A percentile compares a stretch with the other conserved stretches of the same genome.
Conservation (phyloP, 2,888 invertebrate genomes). For the Julus scandinavius region DNA sequence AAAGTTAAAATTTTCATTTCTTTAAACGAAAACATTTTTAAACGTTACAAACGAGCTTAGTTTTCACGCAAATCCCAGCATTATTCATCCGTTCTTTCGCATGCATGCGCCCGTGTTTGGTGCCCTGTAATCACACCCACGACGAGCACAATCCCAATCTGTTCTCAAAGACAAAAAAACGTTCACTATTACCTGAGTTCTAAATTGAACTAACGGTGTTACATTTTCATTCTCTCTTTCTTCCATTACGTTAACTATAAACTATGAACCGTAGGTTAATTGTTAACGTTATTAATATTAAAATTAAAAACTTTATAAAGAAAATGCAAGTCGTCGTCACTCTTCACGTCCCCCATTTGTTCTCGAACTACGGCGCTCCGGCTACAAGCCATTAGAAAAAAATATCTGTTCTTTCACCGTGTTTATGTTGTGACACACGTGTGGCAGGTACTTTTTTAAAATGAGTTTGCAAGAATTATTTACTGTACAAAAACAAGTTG, state of each 20-base stretch:
- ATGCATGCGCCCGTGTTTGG: conserved; percentile 27
- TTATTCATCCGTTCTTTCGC: not conserved
- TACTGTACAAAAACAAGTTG: not conserved
- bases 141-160: conserved; percentile 10
- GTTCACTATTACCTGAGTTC: conserved; percentile 37
- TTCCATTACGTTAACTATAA: conserved; percentile 12
- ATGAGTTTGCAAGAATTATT: not conserved
- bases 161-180: not conserved
- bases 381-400: not conserved
- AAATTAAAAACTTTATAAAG: conserved; percentile 24
- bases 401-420: not conserved
- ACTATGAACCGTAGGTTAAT: not conserved
- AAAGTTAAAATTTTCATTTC: not conserved
- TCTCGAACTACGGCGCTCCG: not conserved
- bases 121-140: conserved; percentile 50
- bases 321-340: conserved; percentile 30
- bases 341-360: conserved; percentile 35
- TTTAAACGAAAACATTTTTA: not conserved
- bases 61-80: not conserved
- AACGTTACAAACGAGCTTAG: not conserved
- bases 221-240: conserved; percentile 15
- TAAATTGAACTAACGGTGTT: conserved; percentile 37
- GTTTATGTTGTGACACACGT: not conserved
- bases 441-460: not conserved
- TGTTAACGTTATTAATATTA: not conserved